Evolutionary conservation across 2,113 vertebrate species (phyloP).

Genomic region (Ovibos moschatus): DNA sequence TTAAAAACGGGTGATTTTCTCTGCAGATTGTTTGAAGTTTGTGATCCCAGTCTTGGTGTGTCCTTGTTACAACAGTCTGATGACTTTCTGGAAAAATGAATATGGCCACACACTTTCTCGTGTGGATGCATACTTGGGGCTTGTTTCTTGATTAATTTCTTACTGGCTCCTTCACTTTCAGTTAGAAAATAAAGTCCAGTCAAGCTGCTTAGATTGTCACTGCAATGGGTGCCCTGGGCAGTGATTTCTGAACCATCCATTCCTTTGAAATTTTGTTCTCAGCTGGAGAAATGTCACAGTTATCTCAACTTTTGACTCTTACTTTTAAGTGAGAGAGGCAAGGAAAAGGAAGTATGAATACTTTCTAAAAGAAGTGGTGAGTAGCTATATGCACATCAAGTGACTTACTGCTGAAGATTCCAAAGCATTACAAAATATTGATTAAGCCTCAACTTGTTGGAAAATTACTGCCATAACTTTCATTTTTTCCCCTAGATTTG

Average conservation of each 20-base stretch:
- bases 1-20: background rate
- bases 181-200: background rate
- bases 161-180: background rate
- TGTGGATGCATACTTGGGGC: background rate
- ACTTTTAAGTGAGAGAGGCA: background rate
- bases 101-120: background rate
- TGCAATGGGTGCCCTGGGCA: background rate
- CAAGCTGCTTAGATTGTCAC: background rate
- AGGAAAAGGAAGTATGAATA: background rate
- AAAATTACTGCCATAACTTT: conserved; percentile 4
- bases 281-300: conserved; percentile 28
- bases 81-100: background rate
- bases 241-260: background rate
- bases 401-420: background rate
- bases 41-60: background rate
- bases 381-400: background rate
- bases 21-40: background rate
- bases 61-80: background rate
- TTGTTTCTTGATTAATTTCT: background rate
- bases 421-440: conserved; percentile 67
- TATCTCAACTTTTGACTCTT: background rate
- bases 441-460: conserved; percentile 59
- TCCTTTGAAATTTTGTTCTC: conserved; percentile 42
- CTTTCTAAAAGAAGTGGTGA: background rate
- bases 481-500: conserved; percentile 12